These are phyloP conservation scores for Drosophila subquinaria DNA, from an alignment of 2,888 invertebrate species.

Conservation along the genomic window DNA sequence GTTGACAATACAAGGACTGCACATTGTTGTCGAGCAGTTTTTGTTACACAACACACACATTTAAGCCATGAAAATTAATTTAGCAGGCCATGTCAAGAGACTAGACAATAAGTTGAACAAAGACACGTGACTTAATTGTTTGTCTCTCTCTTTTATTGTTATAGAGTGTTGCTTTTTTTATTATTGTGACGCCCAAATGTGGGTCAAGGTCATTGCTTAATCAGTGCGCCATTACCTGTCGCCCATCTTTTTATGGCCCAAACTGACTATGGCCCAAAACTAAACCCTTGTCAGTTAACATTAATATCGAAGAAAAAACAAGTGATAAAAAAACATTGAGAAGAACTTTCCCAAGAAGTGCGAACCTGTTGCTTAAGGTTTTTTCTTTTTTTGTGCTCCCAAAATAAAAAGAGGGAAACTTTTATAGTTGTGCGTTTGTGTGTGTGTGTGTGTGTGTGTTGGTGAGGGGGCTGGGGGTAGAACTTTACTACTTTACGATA, in stretches of 20 bases:
- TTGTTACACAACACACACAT: conserved; percentile 21
- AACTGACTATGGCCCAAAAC: conserved; percentile 27
- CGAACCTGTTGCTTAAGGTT: conserved; percentile 76
- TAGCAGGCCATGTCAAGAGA: conserved; percentile 47
- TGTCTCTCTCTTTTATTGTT: conserved; percentile 5
- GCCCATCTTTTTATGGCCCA: conserved; percentile 60
- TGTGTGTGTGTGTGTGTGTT: conserved; percentile 20
- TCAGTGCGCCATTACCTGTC: conserved; percentile 61
- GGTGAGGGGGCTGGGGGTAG: conserved; percentile 5
- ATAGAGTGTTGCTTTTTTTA: neutral
- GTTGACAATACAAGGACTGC: conserved; percentile 4
- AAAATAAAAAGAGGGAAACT: conserved; percentile 30
- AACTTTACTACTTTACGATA: conserved; percentile 78
- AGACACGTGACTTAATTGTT: conserved; percentile 41
- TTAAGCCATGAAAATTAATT: conserved; percentile 42
- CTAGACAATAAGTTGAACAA: conserved; percentile 34
- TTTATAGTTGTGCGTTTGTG: conserved; percentile 47
- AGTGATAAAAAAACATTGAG: conserved; percentile 28
- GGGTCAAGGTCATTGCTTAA: conserved; percentile 74
- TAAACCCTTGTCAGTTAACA: conserved; percentile 49
- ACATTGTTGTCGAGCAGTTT: conserved; percentile 25
- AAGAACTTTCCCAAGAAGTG: conserved; percentile 33
- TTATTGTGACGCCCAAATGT: conserved; percentile 41
- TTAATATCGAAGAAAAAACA: conserved; percentile 23
- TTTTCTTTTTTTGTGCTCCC: conserved; percentile 23